A percentile compares a stretch with the other conserved stretches of the same genome.
Conservation (phyloP, 2,797 vertebrate species). For the Sus cebifrons region DNA sequence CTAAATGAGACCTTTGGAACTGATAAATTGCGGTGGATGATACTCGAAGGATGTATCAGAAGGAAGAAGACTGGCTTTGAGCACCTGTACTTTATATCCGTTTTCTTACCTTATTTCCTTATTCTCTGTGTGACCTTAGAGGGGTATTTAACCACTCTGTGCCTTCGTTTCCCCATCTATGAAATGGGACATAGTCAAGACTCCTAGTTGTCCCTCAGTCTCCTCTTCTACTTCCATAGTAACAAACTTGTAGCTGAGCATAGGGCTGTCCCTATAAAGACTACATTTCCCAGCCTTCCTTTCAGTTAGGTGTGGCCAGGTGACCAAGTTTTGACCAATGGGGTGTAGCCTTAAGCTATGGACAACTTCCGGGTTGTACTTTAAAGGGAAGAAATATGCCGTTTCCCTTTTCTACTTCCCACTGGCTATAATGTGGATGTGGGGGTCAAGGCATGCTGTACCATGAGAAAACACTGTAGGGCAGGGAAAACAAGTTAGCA, state of each 20-base stretch:
- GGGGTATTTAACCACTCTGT: neutral
- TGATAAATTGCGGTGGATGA: no score
- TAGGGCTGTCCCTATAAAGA: neutral
- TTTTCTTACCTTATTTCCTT: neutral
- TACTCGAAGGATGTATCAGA: neutral
- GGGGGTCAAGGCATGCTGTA: neutral
- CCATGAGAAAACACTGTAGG: neutral
- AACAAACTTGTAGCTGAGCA: neutral
- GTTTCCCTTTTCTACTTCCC: neutral
- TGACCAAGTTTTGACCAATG: conserved; percentile 14
- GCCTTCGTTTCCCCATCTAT: conserved; percentile 2
- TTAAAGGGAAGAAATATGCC: neutral
- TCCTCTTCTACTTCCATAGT: neutral
- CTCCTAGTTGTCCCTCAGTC: neutral
- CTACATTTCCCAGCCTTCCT: conserved; percentile 55
- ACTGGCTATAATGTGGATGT: neutral
- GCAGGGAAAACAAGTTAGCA: neutral
- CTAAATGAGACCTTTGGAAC: neutral
- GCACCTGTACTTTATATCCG: neutral
- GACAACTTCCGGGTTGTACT: neutral
- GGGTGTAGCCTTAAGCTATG: neutral
- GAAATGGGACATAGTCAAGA: neutral
- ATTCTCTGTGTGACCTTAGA: neutral
- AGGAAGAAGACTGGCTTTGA: neutral
- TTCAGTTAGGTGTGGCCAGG: neutral